Conservation (phyloP, 2,113 vertebrate genomes). For the Vanacampus margaritifer region DNA sequence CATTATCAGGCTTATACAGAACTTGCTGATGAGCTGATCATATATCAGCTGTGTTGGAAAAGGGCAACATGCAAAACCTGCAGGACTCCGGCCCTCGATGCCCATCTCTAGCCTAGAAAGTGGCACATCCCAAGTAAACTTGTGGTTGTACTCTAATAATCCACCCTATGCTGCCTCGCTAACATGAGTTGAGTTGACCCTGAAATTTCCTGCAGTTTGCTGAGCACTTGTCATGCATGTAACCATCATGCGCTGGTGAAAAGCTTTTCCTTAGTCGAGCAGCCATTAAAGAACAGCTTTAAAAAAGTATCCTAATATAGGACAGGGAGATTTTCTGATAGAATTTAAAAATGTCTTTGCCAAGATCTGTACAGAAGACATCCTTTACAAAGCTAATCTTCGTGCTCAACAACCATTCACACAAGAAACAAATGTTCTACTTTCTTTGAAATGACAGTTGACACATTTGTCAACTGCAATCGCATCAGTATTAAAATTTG, state of each 20-base stretch:
- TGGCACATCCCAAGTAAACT: neutral
- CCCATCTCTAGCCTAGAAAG: too few relatives aligned
- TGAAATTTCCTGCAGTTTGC: conserved; percentile 33
- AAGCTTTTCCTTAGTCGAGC: conserved; percentile 17
- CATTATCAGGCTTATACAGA: too few relatives aligned
- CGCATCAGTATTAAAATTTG: neutral
- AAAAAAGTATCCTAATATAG: neutral
- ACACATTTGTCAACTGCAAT: neutral
- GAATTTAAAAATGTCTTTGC: neutral
- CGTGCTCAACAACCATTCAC: neutral
- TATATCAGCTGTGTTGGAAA: too few relatives aligned
- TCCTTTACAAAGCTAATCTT: neutral
- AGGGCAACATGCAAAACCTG: too few relatives aligned
- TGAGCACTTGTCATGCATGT: conserved; percentile 35
- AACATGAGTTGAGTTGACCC: conserved; percentile 26
- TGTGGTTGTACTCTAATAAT: neutral
- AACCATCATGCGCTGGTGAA: conserved; percentile 14
- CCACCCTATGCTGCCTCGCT: neutral
- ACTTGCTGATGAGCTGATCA: too few relatives aligned
- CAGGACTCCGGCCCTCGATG: too few relatives aligned
- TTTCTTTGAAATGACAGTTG: neutral
- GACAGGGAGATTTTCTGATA: neutral
- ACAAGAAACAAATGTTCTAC: neutral
- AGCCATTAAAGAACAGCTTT: conserved; percentile 11
- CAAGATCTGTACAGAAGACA: neutral